Base-by-base conservation (phyloP, 2,888 invertebrate genomes). In the Nomada ruficornis region DNA sequence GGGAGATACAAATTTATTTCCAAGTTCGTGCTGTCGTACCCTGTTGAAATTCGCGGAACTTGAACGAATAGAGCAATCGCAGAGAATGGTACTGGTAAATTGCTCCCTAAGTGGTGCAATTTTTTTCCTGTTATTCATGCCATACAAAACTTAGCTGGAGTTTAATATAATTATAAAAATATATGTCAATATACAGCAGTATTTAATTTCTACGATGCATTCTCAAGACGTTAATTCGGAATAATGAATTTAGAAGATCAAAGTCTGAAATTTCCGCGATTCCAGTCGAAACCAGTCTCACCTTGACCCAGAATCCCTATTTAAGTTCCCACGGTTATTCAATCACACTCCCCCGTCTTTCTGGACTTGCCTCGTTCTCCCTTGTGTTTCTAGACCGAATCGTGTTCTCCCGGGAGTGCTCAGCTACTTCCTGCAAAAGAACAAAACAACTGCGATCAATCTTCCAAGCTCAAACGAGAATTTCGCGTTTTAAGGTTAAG, bases 371-470 rank as follows among this genome's bases (percentile, higher is more conserved):
- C 60, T 75, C 47, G 29, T 3, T n/a, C 2, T 11, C 52, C 15
- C 73, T 64, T 55, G 62, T 54, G 62, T 54, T 80, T 64, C 54
- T 54, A 42, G 60, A 57, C 54, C 29, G n/a, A 71, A 59, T 64
- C 60, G 69, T 72, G 64, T 72, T 70, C 59, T 63, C 69, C 47
- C 68, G 55, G 57, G 47, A 47, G 52, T 67, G 59, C 71, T 71
- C 71, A 36, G 68, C 55, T 36, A 50, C 47, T 73, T 72, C 42
- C 88, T 86, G 63, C 54, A 67, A 82, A 44, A 64, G 55, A 77
- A 47, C 70, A 76, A 70, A 82, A 84, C 84, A 86, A 86, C 75
- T 47, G 15, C 73, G 75, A 87, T 88, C 86, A 87, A 87, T 87
- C 87, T 78, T 70, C 26, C 52, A 15, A 47, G 23, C 59, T 60